phyloP scores from a whole-genome alignment of 2,113 vertebrate genomes.

The Brachionichthys hirsutus region DNA sequence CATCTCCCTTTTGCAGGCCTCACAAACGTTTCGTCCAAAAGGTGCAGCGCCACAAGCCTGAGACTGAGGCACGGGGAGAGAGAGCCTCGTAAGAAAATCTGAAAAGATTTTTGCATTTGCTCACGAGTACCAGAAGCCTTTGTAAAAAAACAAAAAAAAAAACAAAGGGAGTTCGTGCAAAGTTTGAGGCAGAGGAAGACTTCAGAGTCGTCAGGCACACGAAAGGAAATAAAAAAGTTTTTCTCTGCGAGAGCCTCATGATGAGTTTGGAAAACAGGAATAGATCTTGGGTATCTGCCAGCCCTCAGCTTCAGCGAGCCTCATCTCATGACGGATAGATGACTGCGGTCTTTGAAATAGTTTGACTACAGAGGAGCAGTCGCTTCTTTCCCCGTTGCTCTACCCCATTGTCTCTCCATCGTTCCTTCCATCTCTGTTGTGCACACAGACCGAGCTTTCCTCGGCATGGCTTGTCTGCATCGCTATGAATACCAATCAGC shows the following conservation, averaged over 20 bases:
- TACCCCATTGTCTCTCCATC: conserved; percentile 10
- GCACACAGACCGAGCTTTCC: conserved; percentile 27
- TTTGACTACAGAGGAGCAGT: conserved; percentile 41
- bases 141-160: no score
- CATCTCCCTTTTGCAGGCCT: conserved; percentile 15
- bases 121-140: conserved; percentile 44
- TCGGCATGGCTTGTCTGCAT: conserved; percentile 24
- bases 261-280: conserved; percentile 55
- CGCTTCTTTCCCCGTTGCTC: conserved; percentile 2
- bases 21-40: conserved; percentile 32
- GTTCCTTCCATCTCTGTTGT: conserved; percentile 19
- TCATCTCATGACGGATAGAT: conserved; percentile 42
- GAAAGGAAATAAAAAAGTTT: conserved; percentile 24
- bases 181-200: conserved; percentile 52
- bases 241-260: conserved; percentile 44
- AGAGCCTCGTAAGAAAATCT: conserved; percentile 32
- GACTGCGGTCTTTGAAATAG: conserved; percentile 44
- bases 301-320: conserved; percentile 36
- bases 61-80: conserved; percentile 18
- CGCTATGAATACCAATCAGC: conserved; percentile 41
- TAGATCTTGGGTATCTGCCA: conserved; percentile 45
- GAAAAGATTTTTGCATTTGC: conserved; percentile 43
- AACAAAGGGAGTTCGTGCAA: conserved; percentile 58
- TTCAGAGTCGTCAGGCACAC: conserved; percentile 43
- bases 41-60: conserved; percentile 33